Percentiles rank a stretch among this genome's conserved stretches.
These are phyloP conservation scores for Coryphaenoides rupestris DNA, from an alignment of 2,113 vertebrate species.

Conservation along the genomic window DNA sequence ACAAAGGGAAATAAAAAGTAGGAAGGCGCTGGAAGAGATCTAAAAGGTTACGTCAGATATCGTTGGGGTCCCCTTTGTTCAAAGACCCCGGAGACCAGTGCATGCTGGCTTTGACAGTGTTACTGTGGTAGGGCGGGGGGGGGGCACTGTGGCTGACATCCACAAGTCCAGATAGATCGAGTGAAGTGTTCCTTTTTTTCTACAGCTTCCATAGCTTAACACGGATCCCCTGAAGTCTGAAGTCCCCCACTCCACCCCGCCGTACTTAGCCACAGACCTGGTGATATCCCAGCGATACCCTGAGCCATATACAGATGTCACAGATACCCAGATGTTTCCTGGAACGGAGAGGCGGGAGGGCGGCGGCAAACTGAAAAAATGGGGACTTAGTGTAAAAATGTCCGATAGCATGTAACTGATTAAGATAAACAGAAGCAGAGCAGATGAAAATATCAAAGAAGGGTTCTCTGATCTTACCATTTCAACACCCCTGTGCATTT, in stretches of 20 bases:
- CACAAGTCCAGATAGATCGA: slow-evolving; percentile 23
- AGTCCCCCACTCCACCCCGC: no score
- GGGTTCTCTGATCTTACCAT: background rate
- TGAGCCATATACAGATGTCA: no score
- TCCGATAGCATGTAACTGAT: slow-evolving; percentile 3
- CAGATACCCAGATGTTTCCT: no score
- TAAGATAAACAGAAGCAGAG: background rate
- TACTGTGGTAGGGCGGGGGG: no score
- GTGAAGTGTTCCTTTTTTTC: slow-evolving; percentile 12
- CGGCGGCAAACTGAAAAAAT: no score
- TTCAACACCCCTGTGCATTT: no score
- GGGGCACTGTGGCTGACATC: slow-evolving; percentile 33
- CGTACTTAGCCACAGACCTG: no score
- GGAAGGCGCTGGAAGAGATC: background rate
- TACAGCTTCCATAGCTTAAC: slow-evolving; percentile 10
- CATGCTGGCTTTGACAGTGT: slow-evolving; percentile 39
- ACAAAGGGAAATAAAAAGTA: slow-evolving; percentile 10
- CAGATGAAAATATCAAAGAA: background rate
- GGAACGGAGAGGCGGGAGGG: no score
- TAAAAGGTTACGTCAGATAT: background rate
- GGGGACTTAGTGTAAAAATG: background rate
- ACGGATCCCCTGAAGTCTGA: slow-evolving; percentile 12
- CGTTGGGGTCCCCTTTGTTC: background rate
- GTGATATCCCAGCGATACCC: no score
- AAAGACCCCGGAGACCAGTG: background rate